These are phyloP conservation scores for Lethenteron reissneri DNA, from an alignment of 2,113 vertebrate genomes.

Conservation along the genomic window DNA sequence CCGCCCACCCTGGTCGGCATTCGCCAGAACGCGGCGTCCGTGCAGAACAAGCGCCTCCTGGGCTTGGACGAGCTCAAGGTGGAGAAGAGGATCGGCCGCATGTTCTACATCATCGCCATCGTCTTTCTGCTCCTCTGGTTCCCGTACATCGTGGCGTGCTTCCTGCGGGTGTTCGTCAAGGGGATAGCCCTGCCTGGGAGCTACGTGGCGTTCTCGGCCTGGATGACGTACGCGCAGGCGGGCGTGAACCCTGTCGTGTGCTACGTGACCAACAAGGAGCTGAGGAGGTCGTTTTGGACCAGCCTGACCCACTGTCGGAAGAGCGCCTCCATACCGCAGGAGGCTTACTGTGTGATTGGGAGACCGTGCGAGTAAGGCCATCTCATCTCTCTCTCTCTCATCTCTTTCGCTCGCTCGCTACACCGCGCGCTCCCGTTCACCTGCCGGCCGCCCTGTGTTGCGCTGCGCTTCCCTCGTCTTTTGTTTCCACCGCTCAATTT, in stretches of 20 bases:
- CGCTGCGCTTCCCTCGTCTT: no score
- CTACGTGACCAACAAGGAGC: conserved; percentile 73
- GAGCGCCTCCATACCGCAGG: conserved; percentile 61
- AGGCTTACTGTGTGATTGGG: conserved; percentile 66
- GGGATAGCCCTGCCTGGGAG: conserved; percentile 53
- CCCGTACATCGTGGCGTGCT: conserved; percentile 73
- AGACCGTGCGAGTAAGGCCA: no score
- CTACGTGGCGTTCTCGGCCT: conserved; percentile 67
- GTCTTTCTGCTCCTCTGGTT: conserved; percentile 78
- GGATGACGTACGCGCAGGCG: conserved; percentile 83
- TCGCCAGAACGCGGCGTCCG: conserved; percentile 56
- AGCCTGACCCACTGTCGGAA: conserved; percentile 69
- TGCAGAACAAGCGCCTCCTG: conserved; percentile 57
- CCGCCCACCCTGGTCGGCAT: conserved; percentile 71
- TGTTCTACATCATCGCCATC: conserved; percentile 79
- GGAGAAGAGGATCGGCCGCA: conserved; percentile 65
- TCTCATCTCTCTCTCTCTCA: no score
- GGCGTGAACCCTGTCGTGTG: conserved; percentile 78
- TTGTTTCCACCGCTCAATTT: no score
- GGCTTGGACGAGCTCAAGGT: conserved; percentile 78
- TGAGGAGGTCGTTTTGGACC: conserved; percentile 64
- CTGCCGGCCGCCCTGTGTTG: no score
- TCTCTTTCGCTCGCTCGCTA: no score
- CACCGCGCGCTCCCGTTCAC: no score
- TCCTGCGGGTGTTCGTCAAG: conserved; percentile 77